Evolutionary conservation across 2,113 vertebrate genomes (phyloP).

Genomic region (Sarotherodon lohbergeri): DNA sequence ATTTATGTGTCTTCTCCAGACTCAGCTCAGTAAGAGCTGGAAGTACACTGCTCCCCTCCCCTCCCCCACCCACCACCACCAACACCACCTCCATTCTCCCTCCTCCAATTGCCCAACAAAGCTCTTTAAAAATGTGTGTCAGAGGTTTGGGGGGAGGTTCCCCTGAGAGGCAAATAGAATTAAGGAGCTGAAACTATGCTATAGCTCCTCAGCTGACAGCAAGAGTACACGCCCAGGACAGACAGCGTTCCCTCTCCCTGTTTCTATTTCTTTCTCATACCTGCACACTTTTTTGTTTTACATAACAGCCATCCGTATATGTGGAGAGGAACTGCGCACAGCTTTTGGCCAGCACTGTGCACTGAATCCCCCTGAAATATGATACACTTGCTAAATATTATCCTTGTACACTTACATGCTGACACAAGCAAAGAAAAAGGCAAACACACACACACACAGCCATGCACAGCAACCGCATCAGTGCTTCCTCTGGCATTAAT

Average conservation of each 20-base stretch:
- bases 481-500: slow-evolving; percentile 47
- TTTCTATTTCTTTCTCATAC: neutral
- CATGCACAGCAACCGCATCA: neutral
- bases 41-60: neutral
- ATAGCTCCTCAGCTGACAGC: slow-evolving; percentile 37
- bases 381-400: neutral
- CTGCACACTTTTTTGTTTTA: neutral
- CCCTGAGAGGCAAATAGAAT: slow-evolving; percentile 55
- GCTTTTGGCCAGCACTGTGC: neutral
- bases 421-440: slow-evolving; percentile 19
- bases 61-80: neutral
- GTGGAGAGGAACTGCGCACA: neutral
- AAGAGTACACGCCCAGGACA: neutral
- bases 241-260: neutral
- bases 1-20: slow-evolving; percentile 67
- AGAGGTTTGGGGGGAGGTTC: slow-evolving; percentile 50
- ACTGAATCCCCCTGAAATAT: neutral
- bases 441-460: slow-evolving; percentile 3
- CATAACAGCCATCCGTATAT: neutral
- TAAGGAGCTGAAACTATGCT: slow-evolving; percentile 47
- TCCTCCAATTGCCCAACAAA: slow-evolving; percentile 30
- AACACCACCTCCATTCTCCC: neutral
- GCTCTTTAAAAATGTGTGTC: slow-evolving; percentile 53
- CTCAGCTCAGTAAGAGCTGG: slow-evolving; percentile 49
- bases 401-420: neutral